Conservation (phyloP, 2,113 vertebrate genomes). For the Antechinus stuartii region DNA sequence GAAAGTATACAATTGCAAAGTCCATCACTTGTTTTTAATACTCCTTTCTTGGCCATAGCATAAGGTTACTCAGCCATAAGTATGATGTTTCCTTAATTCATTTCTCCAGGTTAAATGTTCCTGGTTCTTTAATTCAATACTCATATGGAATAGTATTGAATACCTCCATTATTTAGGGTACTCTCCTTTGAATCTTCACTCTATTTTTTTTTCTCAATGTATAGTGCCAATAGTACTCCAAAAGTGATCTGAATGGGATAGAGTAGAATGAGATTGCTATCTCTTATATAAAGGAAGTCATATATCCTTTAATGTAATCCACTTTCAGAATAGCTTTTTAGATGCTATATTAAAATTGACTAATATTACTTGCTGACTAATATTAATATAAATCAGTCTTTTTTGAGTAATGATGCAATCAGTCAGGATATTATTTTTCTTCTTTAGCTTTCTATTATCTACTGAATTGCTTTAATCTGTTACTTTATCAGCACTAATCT, state of each 20-base stretch:
- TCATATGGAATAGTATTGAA: not conserved
- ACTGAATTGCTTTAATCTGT: no score
- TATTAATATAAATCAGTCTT: not conserved
- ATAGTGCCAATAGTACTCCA: not conserved
- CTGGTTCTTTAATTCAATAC: not conserved
- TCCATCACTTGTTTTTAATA: not conserved
- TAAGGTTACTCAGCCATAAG: not conserved
- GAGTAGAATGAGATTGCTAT: not conserved
- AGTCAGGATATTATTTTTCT: no score
- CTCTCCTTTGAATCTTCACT: not conserved
- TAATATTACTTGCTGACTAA: not conserved
- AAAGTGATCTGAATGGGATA: not conserved
- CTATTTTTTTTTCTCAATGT: not conserved
- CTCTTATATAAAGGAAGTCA: not conserved
- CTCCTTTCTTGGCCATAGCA: not conserved
- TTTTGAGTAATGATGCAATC: no score
- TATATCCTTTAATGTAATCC: not conserved
- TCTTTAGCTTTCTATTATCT: no score
- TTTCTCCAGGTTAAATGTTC: not conserved
- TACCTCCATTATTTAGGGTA: not conserved
- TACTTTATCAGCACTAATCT: no score
- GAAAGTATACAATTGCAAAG: not conserved
- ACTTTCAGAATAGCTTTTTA: not conserved
- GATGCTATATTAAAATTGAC: not conserved
- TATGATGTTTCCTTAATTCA: not conserved